phyloP scores from a whole-genome alignment of 37 sponge, comb jelly and placozoan species.

The Bolinopsis microptera region DNA sequence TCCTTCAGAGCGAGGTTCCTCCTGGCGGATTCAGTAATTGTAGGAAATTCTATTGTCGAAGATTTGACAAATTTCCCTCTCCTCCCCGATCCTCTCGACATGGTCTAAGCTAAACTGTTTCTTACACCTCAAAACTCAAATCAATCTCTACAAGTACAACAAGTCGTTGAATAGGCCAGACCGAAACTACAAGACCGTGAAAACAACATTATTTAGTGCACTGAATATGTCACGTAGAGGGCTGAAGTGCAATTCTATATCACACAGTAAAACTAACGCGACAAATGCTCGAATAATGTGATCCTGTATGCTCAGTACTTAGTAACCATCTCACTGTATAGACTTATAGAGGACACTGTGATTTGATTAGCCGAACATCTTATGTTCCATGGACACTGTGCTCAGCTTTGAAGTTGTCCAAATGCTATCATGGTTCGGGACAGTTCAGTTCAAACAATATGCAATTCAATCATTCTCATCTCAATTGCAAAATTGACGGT shows the following conservation, averaged over 20 bases:
- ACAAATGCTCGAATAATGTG: neutral
- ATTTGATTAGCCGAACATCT: neutral
- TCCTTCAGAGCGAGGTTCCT: slow-evolving; percentile 43
- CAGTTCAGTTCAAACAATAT: too few species aligned
- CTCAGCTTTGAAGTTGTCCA: too few species aligned
- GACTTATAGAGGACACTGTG: neutral
- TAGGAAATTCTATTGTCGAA: neutral
- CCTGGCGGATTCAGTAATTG: slow-evolving; percentile 4
- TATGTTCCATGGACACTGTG: too few species aligned
- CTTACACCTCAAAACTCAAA: neutral
- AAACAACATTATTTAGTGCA: too few species aligned
- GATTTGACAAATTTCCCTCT: neutral
- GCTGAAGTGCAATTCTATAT: too few species aligned
- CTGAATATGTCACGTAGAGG: too few species aligned
- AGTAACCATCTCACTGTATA: neutral
- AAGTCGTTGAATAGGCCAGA: neutral
- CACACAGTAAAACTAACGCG: neutral
- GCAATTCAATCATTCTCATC: too few species aligned
- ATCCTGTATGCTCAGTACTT: neutral
- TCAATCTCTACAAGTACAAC: neutral
- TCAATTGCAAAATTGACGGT: too few species aligned
- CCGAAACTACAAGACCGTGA: neutral
- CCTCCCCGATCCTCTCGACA: neutral
- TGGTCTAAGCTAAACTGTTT: neutral
- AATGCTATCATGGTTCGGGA: too few species aligned